Conservation (phyloP, 1,140 invertebrate genomes). For the Bombus waltoni region DNA sequence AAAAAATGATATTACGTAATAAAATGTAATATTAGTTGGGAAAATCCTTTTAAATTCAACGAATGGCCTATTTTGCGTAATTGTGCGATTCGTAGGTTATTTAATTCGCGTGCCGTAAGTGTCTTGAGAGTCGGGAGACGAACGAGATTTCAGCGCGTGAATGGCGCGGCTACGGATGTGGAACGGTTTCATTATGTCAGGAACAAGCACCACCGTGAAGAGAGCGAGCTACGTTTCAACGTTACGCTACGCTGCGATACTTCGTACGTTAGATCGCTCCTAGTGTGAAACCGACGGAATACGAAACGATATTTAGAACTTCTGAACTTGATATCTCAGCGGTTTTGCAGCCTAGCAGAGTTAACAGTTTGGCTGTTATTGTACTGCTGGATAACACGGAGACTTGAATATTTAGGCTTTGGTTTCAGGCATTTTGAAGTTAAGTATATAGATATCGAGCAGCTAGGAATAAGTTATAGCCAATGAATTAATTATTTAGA, state of each 20-base stretch:
- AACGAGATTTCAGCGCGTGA: conserved; percentile 9
- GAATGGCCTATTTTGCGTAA: not conserved
- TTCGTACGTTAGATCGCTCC: not conserved
- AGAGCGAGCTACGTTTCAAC: too few species aligned
- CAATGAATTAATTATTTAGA: too few species aligned
- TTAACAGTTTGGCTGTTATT: not conserved
- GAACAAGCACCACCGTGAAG: not conserved
- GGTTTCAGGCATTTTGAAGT: not conserved
- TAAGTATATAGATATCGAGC: not conserved
- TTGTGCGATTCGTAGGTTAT: not conserved
- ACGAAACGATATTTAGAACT: not conserved
- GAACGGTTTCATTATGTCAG: conserved; percentile 9
- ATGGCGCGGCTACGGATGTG: not conserved
- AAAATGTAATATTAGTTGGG: too few species aligned
- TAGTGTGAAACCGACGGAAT: not conserved
- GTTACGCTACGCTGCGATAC: too few species aligned
- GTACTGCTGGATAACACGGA: too few species aligned
- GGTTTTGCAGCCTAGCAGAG: not conserved
- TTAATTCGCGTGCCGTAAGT: not conserved
- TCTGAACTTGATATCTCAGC: not conserved
- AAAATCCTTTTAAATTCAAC: not conserved
- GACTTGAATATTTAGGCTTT: not conserved
- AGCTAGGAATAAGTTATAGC: too few species aligned
- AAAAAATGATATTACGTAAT: too few species aligned
- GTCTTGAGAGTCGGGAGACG: not conserved